phyloP scores from a whole-genome alignment of 2,888 invertebrate genomes.

The Ophion ventricosus region DNA sequence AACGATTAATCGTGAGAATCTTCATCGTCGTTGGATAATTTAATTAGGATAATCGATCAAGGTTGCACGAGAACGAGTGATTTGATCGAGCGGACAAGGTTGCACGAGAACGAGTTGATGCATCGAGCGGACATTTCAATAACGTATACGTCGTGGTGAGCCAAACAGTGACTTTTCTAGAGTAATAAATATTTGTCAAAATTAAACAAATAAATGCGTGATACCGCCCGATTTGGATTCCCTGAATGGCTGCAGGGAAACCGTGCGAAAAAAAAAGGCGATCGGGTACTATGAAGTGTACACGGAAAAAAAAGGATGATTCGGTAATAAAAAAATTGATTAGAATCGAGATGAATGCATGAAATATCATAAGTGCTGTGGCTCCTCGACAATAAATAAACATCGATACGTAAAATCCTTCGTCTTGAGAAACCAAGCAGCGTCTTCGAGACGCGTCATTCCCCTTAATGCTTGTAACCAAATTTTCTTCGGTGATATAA shows the following conservation, averaged over 20 bases:
- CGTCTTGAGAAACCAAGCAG: conserved; percentile 24
- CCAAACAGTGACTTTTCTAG: conserved; percentile 54
- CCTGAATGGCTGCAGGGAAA: conserved; percentile 88
- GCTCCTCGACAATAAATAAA: conserved; percentile 35
- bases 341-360: conserved; percentile 26
- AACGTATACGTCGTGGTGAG: conserved; percentile 21
- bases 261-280: conserved; percentile 79
- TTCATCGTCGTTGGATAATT: conserved; percentile 7
- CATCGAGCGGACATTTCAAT: conserved; percentile 10
- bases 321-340: conserved; percentile 11
- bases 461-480: neutral
- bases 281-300: conserved; percentile 82
- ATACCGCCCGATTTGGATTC: conserved; percentile 84
- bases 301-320: conserved; percentile 65
- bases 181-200: conserved; percentile 45
- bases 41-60: conserved; percentile 46
- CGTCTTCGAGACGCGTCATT: conserved; percentile 22
- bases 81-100: conserved; percentile 7
- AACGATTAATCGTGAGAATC: conserved; percentile 39
- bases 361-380: conserved; percentile 43
- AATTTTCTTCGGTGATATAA: conserved; percentile 24
- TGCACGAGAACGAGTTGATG: conserved; percentile 1
- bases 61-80: neutral
- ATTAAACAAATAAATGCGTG: conserved; percentile 41
- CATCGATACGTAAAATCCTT: conserved; percentile 35